Percentiles rank a stretch among this genome's conserved stretches.
These are phyloP conservation scores for Hyalella azteca DNA, from an alignment of 2,888 invertebrate genomes.

Conservation along the genomic window DNA sequence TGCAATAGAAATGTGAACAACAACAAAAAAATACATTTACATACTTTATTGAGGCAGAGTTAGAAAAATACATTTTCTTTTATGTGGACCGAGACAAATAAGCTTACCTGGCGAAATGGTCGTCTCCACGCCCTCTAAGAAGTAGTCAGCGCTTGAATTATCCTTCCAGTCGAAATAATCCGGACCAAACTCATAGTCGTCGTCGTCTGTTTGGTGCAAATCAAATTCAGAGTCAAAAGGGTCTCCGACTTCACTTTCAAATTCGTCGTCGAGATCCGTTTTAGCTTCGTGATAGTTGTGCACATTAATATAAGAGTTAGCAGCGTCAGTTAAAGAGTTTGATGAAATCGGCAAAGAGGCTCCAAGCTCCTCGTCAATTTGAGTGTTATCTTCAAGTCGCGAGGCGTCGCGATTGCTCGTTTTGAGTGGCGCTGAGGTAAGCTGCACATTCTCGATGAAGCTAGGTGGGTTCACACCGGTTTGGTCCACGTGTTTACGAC, in stretches of 20 bases:
- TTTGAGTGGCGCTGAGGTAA: neutral
- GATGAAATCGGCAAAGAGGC: neutral
- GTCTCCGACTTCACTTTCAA: neutral
- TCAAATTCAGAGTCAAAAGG: neutral
- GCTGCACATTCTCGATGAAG: neutral
- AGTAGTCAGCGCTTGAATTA: conserved; percentile 20
- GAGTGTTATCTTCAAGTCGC: neutral
- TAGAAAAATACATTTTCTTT: no score
- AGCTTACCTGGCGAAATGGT: neutral
- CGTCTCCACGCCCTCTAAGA: neutral
- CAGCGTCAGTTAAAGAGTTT: neutral
- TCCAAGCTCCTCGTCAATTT: neutral
- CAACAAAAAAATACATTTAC: no score
- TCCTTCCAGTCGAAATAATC: conserved; percentile 32
- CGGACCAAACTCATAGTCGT: conserved; percentile 24
- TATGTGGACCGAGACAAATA: no score
- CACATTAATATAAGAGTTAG: conserved; percentile 4
- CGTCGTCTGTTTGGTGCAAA: conserved; percentile 12
- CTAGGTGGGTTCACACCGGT: neutral
- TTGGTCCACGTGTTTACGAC: neutral
- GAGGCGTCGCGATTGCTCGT: neutral
- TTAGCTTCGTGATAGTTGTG: conserved; percentile 29
- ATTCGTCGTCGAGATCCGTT: conserved; percentile 4
- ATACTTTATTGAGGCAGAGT: no score
- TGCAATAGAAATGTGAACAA: no score